Conservation (phyloP, 2,888 invertebrate genomes). For the Cheilosia impressa region DNA sequence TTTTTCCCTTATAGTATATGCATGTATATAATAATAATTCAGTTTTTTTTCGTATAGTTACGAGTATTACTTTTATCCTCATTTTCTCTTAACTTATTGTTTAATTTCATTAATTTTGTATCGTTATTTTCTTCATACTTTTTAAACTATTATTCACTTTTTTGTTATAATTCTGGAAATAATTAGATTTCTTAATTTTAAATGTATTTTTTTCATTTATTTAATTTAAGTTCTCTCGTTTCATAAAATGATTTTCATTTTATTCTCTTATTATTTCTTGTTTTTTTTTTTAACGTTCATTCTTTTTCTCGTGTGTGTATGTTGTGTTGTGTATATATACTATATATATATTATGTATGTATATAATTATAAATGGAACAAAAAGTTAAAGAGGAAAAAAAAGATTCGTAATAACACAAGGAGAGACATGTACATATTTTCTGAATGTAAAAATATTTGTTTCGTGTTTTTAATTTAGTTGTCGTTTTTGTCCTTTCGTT, state of each 20-base stretch:
- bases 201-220: slow-evolving; percentile 5
- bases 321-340: slow-evolving; percentile 6
- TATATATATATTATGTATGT: slow-evolving; percentile 1
- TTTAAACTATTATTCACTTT: slow-evolving; percentile 28
- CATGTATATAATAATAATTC: slow-evolving; percentile 46
- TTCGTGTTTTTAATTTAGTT: neutral
- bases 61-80: slow-evolving; percentile 28
- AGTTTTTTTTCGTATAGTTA: slow-evolving; percentile 43
- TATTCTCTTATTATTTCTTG: neutral
- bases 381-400: neutral
- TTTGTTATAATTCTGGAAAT: slow-evolving; percentile 3
- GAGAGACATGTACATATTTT: slow-evolving; percentile 20
- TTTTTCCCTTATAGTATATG: slow-evolving; percentile 35
- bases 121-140: slow-evolving; percentile 5
- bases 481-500: neutral
- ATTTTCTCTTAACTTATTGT: slow-evolving; percentile 28
- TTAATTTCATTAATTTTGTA: slow-evolving; percentile 7
- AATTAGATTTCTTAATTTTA: slow-evolving; percentile 11
- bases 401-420: neutral
- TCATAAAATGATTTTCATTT: slow-evolving; percentile 1
- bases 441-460: slow-evolving; percentile 17
- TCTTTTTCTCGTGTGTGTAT: slow-evolving; percentile 32
- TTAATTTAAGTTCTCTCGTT: slow-evolving; percentile 1
- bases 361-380: slow-evolving; percentile 12
- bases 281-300: slow-evolving; percentile 11